phyloP scores from a whole-genome alignment of 2,888 invertebrate genomes.

The Seladonia tumulorum region DNA sequence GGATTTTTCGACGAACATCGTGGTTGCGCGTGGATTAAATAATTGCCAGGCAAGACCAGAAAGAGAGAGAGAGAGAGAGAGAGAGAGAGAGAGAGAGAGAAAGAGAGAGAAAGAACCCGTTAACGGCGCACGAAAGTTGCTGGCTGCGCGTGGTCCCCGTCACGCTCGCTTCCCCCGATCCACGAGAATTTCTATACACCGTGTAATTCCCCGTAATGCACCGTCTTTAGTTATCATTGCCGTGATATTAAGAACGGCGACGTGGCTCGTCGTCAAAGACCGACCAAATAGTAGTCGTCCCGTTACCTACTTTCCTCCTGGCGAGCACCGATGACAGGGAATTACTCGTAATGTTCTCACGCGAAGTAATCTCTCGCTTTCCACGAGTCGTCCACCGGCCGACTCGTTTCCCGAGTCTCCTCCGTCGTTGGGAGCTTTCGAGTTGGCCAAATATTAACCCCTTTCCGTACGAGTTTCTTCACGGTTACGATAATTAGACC shows the following conservation, averaged over 20 bases:
- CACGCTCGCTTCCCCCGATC: slow-evolving; percentile 1
- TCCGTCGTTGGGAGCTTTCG: background rate
- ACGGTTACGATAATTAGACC: background rate
- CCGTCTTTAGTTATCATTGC: slow-evolving; percentile 36
- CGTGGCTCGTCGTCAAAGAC: slow-evolving; percentile 17
- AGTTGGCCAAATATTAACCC: background rate
- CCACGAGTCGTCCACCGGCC: background rate
- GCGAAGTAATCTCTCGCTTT: slow-evolving; percentile 5
- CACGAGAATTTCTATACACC: slow-evolving; percentile 24
- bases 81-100: background rate
- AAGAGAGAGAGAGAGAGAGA: background rate
- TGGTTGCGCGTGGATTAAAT: slow-evolving; percentile 16
- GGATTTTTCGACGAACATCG: slow-evolving; percentile 18
- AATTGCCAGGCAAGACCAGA: slow-evolving; percentile 4
- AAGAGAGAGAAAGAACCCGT: background rate
- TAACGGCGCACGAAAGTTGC: slow-evolving; percentile 4
- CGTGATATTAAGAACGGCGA: slow-evolving; percentile 38
- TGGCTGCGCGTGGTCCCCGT: slow-evolving; percentile 2
- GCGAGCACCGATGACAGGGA: slow-evolving; percentile 18
- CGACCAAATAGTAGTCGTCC: slow-evolving; percentile 47
- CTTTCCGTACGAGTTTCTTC: background rate
- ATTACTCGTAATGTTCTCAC: slow-evolving; percentile 23
- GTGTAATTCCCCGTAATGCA: slow-evolving; percentile 44
- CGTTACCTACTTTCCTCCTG: slow-evolving; percentile 50
- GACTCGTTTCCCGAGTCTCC: background rate